A percentile compares a stretch with the other conserved stretches of the same genome.
Conservation (phyloP, 2,888 invertebrate species). For the Helobdella robusta region DNA sequence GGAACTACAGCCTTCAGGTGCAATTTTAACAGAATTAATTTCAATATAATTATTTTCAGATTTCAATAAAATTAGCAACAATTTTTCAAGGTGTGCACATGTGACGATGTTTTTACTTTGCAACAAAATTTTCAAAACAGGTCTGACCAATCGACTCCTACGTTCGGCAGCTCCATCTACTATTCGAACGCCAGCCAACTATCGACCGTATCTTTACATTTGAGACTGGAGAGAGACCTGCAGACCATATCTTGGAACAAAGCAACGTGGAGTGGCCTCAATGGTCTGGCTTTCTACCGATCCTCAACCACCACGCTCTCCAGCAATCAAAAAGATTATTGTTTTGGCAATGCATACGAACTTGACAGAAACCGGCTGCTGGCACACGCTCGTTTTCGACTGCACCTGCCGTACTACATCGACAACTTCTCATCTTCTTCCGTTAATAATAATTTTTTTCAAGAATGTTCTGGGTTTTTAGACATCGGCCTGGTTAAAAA, state of each 20-base stretch:
- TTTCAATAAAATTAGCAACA: no score
- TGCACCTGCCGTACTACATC: neutral
- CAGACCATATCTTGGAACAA: conserved; percentile 23
- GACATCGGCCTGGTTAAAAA: conserved; percentile 18
- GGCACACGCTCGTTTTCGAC: conserved; percentile 1
- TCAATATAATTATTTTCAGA: no score
- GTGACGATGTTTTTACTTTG: neutral
- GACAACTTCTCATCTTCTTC: neutral
- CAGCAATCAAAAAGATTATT: conserved; percentile 8
- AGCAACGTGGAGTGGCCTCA: conserved; percentile 13
- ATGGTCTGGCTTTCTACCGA: neutral
- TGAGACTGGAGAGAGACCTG: conserved; percentile 16
- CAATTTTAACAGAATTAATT: no score
- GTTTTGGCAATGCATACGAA: conserved; percentile 3
- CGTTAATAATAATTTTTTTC: neutral
- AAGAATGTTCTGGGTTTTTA: conserved; percentile 12
- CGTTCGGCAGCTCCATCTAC: neutral
- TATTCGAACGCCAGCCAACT: conserved; percentile 3
- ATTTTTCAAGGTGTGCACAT: no score
- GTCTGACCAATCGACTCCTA: neutral
- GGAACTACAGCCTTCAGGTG: conserved; percentile 22
- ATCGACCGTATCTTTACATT: conserved; percentile 1
- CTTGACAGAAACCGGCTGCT: neutral
- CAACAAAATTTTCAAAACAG: neutral
- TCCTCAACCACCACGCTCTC: neutral